These are phyloP conservation scores for Sebastes matsubarae DNA, from an alignment of 2,797 vertebrate genomes.

Conservation along the genomic window DNA sequence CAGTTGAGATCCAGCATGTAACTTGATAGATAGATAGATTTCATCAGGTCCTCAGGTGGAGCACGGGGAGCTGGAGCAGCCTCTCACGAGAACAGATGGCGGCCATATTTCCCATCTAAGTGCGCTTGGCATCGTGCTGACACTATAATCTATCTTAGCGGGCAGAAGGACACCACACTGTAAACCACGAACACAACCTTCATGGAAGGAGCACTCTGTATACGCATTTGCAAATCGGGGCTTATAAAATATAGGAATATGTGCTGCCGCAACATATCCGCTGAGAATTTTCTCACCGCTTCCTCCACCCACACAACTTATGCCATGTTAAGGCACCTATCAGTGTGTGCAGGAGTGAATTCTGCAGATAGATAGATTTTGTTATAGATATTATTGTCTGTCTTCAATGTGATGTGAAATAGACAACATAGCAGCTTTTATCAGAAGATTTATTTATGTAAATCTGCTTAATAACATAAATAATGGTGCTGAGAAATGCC, in stretches of 20 bases:
- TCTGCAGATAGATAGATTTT: background rate
- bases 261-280: background rate
- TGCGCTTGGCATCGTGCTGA: constrained; percentile 42
- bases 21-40: constrained; percentile 1
- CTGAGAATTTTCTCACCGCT: background rate
- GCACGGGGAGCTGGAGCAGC: background rate
- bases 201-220: background rate
- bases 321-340: constrained; percentile 22
- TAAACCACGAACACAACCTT: background rate
- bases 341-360: background rate
- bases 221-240: background rate
- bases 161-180: constrained; percentile 12
- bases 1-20: background rate
- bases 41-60: constrained; percentile 18
- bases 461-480: constrained; percentile 87
- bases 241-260: background rate
- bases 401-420: background rate
- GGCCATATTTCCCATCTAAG: constrained; percentile 50
- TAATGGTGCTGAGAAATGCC: constrained; percentile 73
- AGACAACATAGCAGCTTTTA: constrained; percentile 54
- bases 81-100: constrained; percentile 53
- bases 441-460: constrained; percentile 86
- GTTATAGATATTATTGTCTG: too few relatives aligned
- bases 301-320: constrained; percentile 41
- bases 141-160: constrained; percentile 37